Evolutionary conservation across 2,888 invertebrate species (phyloP).

Genomic region (Silvanus unidentatus): DNA sequence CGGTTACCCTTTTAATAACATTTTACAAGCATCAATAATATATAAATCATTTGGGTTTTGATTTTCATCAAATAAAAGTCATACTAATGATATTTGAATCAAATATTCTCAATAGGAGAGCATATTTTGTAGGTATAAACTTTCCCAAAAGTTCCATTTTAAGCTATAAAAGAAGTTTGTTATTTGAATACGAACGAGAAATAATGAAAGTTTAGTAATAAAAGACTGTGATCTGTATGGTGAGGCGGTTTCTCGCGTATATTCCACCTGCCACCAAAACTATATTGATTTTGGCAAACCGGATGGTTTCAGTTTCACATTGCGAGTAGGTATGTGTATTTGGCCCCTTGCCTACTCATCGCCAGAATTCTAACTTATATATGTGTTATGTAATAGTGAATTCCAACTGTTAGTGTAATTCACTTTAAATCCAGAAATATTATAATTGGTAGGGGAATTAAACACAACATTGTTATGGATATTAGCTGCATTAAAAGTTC

Average conservation of each 20-base stretch:
- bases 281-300: slow-evolving; percentile 31
- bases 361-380: not conserved
- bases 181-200: slow-evolving; percentile 42
- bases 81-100: slow-evolving; percentile 26
- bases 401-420: not conserved
- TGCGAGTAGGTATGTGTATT: no score
- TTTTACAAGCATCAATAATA: no score
- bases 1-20: no score
- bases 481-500: slow-evolving; percentile 1
- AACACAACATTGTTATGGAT: not conserved
- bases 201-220: slow-evolving; percentile 41
- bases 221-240: slow-evolving; percentile 37
- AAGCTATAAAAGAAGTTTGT: slow-evolving; percentile 39
- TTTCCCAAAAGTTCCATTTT: slow-evolving; percentile 31
- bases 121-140: slow-evolving; percentile 32
- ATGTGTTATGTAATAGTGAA: not conserved
- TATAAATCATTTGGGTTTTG: no score
- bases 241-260: slow-evolving; percentile 34
- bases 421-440: not conserved
- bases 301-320: not conserved
- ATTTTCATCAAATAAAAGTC: slow-evolving; percentile 25
- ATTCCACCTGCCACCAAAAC: slow-evolving; percentile 37
- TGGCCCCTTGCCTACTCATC: not conserved
- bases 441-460: not conserved
- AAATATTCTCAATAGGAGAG: slow-evolving; percentile 19